A percentile compares a stretch with the other conserved stretches of the same genome.
Evolutionary conservation across 2,113 vertebrate species (phyloP).

Genomic region (Neofelis nebulosa): DNA sequence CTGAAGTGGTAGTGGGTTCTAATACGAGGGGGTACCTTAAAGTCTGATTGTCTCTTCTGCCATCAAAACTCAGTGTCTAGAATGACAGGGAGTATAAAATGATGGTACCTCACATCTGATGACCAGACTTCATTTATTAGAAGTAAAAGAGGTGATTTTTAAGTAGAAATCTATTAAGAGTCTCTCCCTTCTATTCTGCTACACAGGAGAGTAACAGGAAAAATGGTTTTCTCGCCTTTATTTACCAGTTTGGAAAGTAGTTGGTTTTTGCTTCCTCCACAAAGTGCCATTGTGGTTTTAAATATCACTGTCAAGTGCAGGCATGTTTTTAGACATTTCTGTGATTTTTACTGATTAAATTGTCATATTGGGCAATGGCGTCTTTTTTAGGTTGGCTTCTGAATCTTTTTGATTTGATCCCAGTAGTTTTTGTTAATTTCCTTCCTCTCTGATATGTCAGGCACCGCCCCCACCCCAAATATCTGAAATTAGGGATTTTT

Average conservation of each 20-base stretch:
- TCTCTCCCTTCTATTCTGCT: background rate
- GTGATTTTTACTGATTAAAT: background rate
- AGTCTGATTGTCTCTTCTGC: background rate
- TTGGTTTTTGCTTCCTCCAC: background rate
- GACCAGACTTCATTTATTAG: background rate
- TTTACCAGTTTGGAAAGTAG: constrained; percentile 9
- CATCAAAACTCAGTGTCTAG: background rate
- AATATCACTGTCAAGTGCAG: background rate
- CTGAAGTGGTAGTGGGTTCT: background rate
- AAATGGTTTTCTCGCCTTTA: background rate
- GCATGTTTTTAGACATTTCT: background rate
- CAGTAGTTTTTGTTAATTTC: background rate
- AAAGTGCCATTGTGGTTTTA: background rate
- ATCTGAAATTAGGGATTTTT: background rate
- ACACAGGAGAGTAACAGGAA: background rate
- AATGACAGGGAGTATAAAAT: background rate
- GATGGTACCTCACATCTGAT: background rate
- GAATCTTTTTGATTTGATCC: background rate
- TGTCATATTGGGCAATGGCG: background rate
- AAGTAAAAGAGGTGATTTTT: constrained; percentile 13
- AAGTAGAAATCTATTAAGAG: background rate
- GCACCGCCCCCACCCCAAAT: background rate
- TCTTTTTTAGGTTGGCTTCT: background rate
- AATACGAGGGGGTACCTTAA: background rate
- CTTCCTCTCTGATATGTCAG: background rate